Evolutionary conservation across 2,888 invertebrate genomes (phyloP).

Genomic region (Caenorhabditis macrosperma): DNA sequence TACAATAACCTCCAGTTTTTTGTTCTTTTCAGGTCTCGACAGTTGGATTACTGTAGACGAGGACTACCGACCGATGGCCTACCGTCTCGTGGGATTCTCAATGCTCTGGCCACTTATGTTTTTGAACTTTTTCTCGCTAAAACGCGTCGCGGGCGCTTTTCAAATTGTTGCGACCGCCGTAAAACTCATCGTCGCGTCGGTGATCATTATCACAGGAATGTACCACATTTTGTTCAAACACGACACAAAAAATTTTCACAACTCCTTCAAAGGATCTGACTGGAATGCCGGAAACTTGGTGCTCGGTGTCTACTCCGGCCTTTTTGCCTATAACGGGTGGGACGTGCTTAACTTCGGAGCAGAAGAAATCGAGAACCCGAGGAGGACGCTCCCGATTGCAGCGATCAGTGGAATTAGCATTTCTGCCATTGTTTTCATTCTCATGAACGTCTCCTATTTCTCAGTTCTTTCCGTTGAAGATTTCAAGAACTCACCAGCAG

Average conservation of each 20-base stretch:
- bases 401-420: conserved; percentile 72
- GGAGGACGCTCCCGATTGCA: conserved; percentile 75
- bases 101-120: conserved; percentile 63
- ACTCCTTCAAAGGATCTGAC: conserved; percentile 67
- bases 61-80: conserved; percentile 33
- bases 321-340: conserved; percentile 79
- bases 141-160: conserved; percentile 71
- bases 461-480: conserved; percentile 88
- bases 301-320: conserved; percentile 67
- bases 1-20: background rate
- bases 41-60: conserved; percentile 53
- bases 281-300: conserved; percentile 72
- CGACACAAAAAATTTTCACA: conserved; percentile 63
- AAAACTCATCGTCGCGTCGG: conserved; percentile 70
- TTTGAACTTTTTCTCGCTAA: conserved; percentile 68
- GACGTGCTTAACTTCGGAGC: conserved; percentile 77
- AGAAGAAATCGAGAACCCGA: conserved; percentile 76
- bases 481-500: conserved; percentile 88
- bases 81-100: conserved; percentile 62
- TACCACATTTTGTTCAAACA: conserved; percentile 74
- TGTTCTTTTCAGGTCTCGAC: conserved; percentile 52
- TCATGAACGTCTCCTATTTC: conserved; percentile 93
- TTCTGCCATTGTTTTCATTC: conserved; percentile 85
- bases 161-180: conserved; percentile 74
- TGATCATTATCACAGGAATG: conserved; percentile 74